A percentile compares a stretch with the other conserved stretches of the same genome.
phyloP scores from a whole-genome alignment of 1,140 invertebrate species.

The Nymphalis io region DNA sequence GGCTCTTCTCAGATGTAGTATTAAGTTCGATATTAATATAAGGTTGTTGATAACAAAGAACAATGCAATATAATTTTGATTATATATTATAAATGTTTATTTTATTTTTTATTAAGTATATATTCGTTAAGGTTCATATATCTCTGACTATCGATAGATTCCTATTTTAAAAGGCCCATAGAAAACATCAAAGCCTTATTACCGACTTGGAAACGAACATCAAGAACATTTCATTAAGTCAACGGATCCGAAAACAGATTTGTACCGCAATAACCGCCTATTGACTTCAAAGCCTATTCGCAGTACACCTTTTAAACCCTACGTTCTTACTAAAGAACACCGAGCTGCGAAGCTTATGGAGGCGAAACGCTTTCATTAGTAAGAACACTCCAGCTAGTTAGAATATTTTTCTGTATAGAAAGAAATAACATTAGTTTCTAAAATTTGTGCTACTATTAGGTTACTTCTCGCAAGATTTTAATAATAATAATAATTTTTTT shows the following conservation, averaged over 20 bases:
- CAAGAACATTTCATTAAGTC: conserved; percentile 55
- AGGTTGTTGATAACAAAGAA: too few relatives aligned
- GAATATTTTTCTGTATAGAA: neutral
- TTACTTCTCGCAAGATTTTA: too few relatives aligned
- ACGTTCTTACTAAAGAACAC: conserved; percentile 23
- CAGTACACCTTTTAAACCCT: conserved; percentile 41
- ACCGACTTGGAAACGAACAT: conserved; percentile 44
- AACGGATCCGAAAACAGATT: conserved; percentile 58
- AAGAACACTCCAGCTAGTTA: neutral
- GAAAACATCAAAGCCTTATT: conserved; percentile 42
- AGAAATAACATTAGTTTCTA: neutral
- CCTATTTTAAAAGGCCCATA: neutral
- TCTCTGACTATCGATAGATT: neutral
- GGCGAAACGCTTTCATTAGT: neutral
- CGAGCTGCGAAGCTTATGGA: conserved; percentile 20
- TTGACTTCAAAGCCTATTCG: conserved; percentile 49
- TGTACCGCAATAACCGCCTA: conserved; percentile 45
- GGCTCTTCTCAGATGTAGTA: too few relatives aligned
- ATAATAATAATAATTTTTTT: too few relatives aligned
- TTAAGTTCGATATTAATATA: too few relatives aligned
- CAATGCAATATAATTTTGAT: too few relatives aligned
- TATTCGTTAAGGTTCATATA: neutral
- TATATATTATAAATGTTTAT: too few relatives aligned
- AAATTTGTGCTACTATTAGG: too few relatives aligned
- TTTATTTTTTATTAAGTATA: too few relatives aligned